Percentiles rank a stretch among this genome's conserved stretches.
phyloP scores from a whole-genome alignment of 2,888 invertebrate genomes.

The Hypselothyrea guttata region DNA sequence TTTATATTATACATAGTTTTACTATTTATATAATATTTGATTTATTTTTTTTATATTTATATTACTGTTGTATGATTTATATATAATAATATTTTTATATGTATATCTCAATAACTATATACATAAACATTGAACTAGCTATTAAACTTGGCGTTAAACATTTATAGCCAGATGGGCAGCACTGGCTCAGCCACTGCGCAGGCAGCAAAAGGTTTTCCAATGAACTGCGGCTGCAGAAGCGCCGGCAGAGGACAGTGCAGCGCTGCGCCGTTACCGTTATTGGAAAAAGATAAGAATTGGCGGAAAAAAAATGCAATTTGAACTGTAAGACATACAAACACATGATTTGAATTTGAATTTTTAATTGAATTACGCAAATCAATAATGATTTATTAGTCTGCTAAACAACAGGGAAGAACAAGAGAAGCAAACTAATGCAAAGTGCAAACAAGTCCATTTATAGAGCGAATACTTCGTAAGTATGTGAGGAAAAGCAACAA shows the following conservation, averaged over 20 bases:
- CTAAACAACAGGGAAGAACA: neutral
- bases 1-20: too few species aligned
- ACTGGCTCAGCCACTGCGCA: conserved; percentile 19
- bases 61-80: too few species aligned
- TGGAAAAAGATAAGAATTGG: conserved; percentile 40
- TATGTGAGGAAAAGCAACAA: too few species aligned
- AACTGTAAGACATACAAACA: conserved; percentile 19
- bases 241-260: neutral
- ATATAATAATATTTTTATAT: too few species aligned
- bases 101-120: neutral
- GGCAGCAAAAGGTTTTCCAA: conserved; percentile 36
- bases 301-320: conserved; percentile 34
- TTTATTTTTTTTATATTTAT: too few species aligned
- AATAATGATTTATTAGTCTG: conserved; percentile 31
- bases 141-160: neutral
- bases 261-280: conserved; percentile 35
- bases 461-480: too few species aligned
- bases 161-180: conserved; percentile 5
- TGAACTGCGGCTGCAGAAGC: conserved; percentile 29
- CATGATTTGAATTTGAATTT: too few species aligned
- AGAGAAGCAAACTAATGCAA: conserved; percentile 28
- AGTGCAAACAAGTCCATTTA: conserved; percentile 40
- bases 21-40: too few species aligned
- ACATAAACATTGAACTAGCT: too few species aligned
- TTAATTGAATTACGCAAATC: conserved; percentile 41